Base-by-base conservation (phyloP, 2,113 vertebrate genomes). In the Aplodontia rufa region DNA sequence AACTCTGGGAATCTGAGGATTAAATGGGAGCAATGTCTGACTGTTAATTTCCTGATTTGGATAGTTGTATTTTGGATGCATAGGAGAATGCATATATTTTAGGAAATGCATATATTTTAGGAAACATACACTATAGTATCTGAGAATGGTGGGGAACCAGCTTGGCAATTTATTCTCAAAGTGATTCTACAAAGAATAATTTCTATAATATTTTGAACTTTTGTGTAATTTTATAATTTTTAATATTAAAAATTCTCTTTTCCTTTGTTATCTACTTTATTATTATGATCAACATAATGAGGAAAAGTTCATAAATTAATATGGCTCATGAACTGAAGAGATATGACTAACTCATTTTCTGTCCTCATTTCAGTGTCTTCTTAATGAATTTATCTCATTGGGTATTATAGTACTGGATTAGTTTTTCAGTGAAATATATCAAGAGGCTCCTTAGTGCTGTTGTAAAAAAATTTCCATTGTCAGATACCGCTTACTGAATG, bases 401-500 rank as follows among this genome's bases (percentile, higher is more conserved):
- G 47, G 12, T 20, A 53, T 60, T 45, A 12, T 78, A 10, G 49
- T 20, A 92, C 28, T 49, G 2, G 84, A 79, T 47, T 90, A 40
- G 51, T 19, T 93, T 62, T 76, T 92, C 42, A 93, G 35, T 75
- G n/a, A 93, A 96, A 87, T 87, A 79, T 1, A 71, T 79, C 71
- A 91, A 3, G 53, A 69, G 3, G 2, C 62, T 94, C 42, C 47
- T 79, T 53, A 35, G 49, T 55, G 30, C 80, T 80, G 22, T 72
- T 81, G 16, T 87, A 35, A 87, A 37, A 88, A 79, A 93, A 75
- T 32, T 42, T 76, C 3, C 30, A 12, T 78, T 72, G 60, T 85
- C 45, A 81, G 47, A 1, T 12, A 68, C 9, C 78, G 66, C n/a
- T 90, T 75, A 71, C 30, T 45, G 14, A 64, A 84, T 86, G 78